Evolutionary conservation across 2,113 vertebrate species (phyloP).

Genomic region (Paratilapia polleni): DNA sequence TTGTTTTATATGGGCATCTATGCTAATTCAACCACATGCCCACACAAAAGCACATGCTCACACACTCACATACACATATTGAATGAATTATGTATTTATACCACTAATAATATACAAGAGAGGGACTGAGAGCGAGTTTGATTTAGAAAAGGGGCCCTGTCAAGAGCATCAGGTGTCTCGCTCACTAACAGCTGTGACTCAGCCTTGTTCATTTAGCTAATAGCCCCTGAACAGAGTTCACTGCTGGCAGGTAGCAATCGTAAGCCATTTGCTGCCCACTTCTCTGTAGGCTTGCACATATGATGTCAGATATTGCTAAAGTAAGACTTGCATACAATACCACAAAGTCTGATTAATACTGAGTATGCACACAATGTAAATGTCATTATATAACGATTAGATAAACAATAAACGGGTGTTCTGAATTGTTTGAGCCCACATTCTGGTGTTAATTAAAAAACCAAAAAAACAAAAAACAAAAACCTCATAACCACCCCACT

Average conservation of each 20-base stretch:
- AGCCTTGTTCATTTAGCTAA: slow-evolving; percentile 40
- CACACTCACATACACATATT: background rate
- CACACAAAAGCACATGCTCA: slow-evolving; percentile 7
- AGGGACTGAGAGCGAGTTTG: background rate
- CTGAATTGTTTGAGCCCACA: background rate
- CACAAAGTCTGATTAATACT: background rate
- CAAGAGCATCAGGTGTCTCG: background rate
- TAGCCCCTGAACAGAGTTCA: slow-evolving; percentile 17
- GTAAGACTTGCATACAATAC: background rate
- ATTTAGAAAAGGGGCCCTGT: background rate
- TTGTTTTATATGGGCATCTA: background rate
- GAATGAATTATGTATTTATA: slow-evolving; percentile 3
- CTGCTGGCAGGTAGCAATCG: slow-evolving; percentile 21
- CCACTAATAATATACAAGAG: background rate
- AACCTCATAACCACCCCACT: background rate
- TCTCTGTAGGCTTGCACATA: background rate
- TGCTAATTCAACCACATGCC: slow-evolving; percentile 17
- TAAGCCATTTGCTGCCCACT: slow-evolving; percentile 7
- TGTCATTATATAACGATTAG: background rate
- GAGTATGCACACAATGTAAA: background rate
- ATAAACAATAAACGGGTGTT: background rate
- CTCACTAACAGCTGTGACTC: slow-evolving; percentile 37
- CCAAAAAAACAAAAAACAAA: background rate
- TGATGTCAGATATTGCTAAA: background rate
- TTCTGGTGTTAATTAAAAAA: background rate